Evolutionary conservation across 2,113 vertebrate species (phyloP).

Genomic region (Piprites chloris): DNA sequence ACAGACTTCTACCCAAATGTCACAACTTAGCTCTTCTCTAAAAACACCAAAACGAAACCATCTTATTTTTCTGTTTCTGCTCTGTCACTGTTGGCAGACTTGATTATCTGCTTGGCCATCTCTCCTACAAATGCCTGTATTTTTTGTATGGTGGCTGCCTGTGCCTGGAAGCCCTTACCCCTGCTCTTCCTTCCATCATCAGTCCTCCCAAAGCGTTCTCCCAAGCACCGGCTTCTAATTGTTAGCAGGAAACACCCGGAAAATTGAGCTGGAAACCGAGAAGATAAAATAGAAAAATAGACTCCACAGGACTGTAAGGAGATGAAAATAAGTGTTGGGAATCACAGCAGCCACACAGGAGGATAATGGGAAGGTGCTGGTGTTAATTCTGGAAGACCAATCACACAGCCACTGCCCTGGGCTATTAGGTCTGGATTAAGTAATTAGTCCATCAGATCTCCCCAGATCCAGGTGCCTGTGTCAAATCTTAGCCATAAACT

Average conservation of each 20-base stretch:
- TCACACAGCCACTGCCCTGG: not conserved
- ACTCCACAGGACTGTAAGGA: accelerated
- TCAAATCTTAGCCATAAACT: not conserved
- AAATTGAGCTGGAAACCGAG: not conserved
- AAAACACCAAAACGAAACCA: not conserved
- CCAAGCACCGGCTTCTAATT: not conserved
- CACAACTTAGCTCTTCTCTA: not conserved
- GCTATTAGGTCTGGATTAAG: not conserved
- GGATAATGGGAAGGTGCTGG: not conserved
- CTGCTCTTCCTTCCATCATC: not conserved
- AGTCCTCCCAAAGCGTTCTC: not conserved
- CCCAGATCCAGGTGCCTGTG: not conserved
- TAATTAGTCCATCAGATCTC: not conserved
- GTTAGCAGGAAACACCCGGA: not conserved
- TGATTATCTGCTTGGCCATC: not conserved
- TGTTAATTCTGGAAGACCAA: not conserved
- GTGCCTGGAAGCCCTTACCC: not conserved
- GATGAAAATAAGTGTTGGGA: not conserved
- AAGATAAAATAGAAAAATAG: not conserved
- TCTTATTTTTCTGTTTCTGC: not conserved
- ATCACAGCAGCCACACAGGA: not conserved
- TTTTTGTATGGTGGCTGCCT: not conserved
- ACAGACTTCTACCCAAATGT: not conserved
- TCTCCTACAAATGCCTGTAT: not conserved
- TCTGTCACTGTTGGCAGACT: not conserved